These are phyloP conservation scores for Chauna torquata DNA, from an alignment of 2,113 vertebrate genomes.

Conservation along the genomic window DNA sequence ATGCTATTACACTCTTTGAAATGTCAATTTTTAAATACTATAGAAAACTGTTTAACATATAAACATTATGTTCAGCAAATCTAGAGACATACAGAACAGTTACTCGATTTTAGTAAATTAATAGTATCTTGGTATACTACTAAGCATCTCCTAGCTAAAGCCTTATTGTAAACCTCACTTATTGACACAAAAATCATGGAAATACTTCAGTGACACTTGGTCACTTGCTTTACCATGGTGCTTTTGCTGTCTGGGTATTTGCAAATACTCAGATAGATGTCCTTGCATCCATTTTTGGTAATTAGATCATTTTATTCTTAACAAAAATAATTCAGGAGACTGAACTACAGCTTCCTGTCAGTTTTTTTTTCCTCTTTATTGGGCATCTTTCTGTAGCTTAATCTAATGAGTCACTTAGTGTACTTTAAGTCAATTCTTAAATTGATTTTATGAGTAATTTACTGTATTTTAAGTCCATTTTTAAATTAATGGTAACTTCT, in stretches of 20 bases:
- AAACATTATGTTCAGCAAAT: constrained; percentile 36
- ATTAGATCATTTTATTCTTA: neutral
- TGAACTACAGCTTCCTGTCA: neutral
- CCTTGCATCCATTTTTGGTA: neutral
- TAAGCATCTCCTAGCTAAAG: neutral
- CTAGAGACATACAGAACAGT: constrained; percentile 28
- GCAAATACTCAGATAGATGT: neutral
- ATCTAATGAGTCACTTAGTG: constrained; percentile 19
- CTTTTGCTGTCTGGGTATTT: neutral
- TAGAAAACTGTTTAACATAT: constrained; percentile 67
- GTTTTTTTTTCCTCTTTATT: neutral
- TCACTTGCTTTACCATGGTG: neutral
- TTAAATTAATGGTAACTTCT: constrained; percentile 2
- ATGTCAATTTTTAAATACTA: constrained; percentile 72
- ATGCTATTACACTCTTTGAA: constrained; percentile 72
- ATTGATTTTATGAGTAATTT: constrained; percentile 23
- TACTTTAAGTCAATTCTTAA: constrained; percentile 40
- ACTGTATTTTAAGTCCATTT: constrained; percentile 30
- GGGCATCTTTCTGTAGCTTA: neutral
- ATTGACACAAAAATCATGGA: neutral
- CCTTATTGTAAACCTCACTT: neutral
- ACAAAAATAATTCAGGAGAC: neutral
- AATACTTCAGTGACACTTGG: neutral
- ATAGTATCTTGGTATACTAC: neutral
- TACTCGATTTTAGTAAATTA: constrained; percentile 39